A percentile compares a stretch with the other conserved stretches of the same genome.
These are phyloP conservation scores for Hypomecis atomaria DNA, from an alignment of 2,888 invertebrate genomes.

Conservation along the genomic window DNA sequence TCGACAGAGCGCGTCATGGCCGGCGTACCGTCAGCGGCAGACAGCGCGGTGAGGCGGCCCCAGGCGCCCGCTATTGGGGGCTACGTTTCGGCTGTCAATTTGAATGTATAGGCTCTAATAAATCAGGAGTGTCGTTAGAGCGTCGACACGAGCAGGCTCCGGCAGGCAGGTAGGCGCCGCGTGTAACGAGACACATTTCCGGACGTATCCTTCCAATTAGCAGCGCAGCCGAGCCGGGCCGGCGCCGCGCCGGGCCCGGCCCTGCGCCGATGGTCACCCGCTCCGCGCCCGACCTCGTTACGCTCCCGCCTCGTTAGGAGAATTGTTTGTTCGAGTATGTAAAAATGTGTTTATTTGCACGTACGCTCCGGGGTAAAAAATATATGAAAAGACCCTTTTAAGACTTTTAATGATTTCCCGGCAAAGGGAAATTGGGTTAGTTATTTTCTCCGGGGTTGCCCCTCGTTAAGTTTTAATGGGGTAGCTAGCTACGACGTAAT, in stretches of 20 bases:
- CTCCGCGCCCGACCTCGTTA: slow-evolving; percentile 71
- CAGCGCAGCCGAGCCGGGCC: slow-evolving; percentile 49
- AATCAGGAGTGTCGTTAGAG: slow-evolving; percentile 70
- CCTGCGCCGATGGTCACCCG: slow-evolving; percentile 42
- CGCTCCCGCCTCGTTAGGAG: slow-evolving; percentile 81
- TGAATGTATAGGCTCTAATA: slow-evolving; percentile 69
- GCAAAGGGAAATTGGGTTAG: slow-evolving; percentile 85
- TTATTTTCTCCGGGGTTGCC: slow-evolving; percentile 84
- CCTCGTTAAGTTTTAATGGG: slow-evolving; percentile 85
- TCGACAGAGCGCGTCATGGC: slow-evolving; percentile 9
- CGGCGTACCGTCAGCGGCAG: slow-evolving; percentile 8
- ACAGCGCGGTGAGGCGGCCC: slow-evolving; percentile 2
- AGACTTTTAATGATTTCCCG: slow-evolving; percentile 85
- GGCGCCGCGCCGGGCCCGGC: slow-evolving; percentile 42
- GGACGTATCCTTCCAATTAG: slow-evolving; percentile 80
- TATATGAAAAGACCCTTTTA: slow-evolving; percentile 85
- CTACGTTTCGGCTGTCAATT: slow-evolving; percentile 64
- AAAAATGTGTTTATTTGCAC: slow-evolving; percentile 85
- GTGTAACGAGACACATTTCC: slow-evolving; percentile 79
- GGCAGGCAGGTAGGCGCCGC: slow-evolving; percentile 62
- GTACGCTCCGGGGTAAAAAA: slow-evolving; percentile 82
- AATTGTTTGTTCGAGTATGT: slow-evolving; percentile 85
- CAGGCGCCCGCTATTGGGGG: slow-evolving; percentile 32
- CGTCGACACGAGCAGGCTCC: slow-evolving; percentile 38
- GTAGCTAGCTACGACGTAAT: slow-evolving; percentile 83